Evolutionary conservation across 2,113 vertebrate genomes (phyloP).

Genomic region (Ameiurus melas): DNA sequence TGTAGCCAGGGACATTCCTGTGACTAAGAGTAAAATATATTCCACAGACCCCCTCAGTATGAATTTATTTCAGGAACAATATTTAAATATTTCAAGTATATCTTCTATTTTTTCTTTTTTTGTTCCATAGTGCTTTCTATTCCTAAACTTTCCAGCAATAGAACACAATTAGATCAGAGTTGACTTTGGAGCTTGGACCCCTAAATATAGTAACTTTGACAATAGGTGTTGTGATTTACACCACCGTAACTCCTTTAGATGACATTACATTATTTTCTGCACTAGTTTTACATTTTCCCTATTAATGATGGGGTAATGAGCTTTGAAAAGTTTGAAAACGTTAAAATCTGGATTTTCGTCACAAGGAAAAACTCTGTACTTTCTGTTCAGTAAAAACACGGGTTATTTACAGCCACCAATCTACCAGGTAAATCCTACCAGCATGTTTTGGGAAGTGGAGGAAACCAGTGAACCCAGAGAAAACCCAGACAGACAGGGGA

Average conservation of each 20-base stretch:
- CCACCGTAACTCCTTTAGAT: neutral
- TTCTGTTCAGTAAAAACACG: neutral
- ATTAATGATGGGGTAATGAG: neutral
- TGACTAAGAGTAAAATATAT: neutral
- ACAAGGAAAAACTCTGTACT: neutral
- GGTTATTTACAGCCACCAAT: neutral
- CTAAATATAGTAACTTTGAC: neutral
- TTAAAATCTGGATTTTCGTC: neutral
- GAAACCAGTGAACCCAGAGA: neutral
- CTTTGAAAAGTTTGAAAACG: neutral
- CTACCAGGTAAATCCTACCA: neutral
- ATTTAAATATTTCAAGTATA: neutral
- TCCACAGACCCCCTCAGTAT: neutral
- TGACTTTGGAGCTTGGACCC: neutral
- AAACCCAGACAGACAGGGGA: neutral
- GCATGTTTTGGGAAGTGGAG: neutral
- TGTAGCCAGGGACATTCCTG: neutral
- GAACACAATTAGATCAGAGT: neutral
- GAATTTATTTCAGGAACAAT: neutral
- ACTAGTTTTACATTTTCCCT: neutral
- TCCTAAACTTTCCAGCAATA: neutral
- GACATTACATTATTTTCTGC: neutral
- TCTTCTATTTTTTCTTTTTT: neutral
- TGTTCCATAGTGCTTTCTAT: neutral
- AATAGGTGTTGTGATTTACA: neutral